These are phyloP conservation scores for Manis javanica DNA, from an alignment of 2,797 vertebrate genomes.

Conservation along the genomic window DNA sequence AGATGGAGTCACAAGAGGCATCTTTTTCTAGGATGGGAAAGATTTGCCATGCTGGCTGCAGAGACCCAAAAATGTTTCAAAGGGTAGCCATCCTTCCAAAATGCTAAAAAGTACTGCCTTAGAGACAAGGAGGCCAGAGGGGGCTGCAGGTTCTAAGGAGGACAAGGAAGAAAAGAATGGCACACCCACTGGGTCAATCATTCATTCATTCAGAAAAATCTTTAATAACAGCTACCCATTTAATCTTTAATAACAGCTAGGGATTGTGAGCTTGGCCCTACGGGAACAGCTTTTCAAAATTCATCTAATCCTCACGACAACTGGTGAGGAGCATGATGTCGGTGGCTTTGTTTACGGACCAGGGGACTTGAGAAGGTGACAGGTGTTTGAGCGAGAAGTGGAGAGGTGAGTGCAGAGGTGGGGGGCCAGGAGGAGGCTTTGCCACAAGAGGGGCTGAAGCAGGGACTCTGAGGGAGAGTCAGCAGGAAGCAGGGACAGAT, in stretches of 20 bases:
- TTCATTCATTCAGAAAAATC: conserved; percentile 59
- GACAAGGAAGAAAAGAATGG: background rate
- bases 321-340: conserved; percentile 6
- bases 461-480: background rate
- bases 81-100: background rate
- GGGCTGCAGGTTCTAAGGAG: background rate
- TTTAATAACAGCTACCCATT: background rate
- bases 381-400: conserved; percentile 50
- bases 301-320: conserved; percentile 34
- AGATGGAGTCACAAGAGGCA: background rate
- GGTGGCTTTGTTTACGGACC: background rate
- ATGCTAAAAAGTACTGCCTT: background rate
- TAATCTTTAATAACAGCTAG: background rate
- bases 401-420: background rate
- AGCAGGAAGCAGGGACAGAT: background rate
- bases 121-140: background rate
- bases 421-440: background rate
- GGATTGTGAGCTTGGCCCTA: background rate
- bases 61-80: background rate
- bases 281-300: background rate
- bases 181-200: background rate
- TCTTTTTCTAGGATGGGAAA: background rate
- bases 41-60: background rate
- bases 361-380: conserved; percentile 43
- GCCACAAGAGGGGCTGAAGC: background rate